These are phyloP conservation scores for Drosophila fuyamai DNA, from an alignment of 1,140 invertebrate species.

Conservation along the genomic window DNA sequence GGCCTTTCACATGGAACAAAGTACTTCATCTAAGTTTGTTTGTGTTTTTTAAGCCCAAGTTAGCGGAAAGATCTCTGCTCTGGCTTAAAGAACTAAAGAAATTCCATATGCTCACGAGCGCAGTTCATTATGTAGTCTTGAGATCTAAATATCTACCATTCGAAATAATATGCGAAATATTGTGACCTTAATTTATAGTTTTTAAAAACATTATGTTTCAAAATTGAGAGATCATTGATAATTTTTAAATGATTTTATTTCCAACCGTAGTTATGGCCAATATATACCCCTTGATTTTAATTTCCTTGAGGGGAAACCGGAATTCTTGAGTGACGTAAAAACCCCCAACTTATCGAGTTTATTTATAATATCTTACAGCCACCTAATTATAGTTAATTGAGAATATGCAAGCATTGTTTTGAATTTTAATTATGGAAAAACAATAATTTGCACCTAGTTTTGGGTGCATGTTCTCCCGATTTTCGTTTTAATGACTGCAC, in stretches of 20 bases:
- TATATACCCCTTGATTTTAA: background rate
- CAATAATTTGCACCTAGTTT: conserved; percentile 2
- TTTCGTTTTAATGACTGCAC: background rate
- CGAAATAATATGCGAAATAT: background rate
- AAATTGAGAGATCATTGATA: no score
- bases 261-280: no score
- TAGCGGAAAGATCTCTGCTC: conserved; percentile 24
- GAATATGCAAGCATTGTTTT: background rate
- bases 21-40: conserved; percentile 10
- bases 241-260: no score
- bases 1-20: background rate
- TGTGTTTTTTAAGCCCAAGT: conserved; percentile 1
- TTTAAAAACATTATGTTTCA: no score
- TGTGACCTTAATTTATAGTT: background rate
- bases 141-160: no score
- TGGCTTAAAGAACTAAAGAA: background rate
- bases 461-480: background rate
- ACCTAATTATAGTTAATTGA: conserved; percentile 5
- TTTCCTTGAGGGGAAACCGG: background rate
- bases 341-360: background rate
- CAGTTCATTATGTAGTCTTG: background rate
- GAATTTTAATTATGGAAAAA: background rate
- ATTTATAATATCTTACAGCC: background rate
- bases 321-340: background rate
- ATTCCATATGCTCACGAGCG: background rate